These are phyloP conservation scores for Gymnocypris eckloni DNA, from an alignment of 2,797 vertebrate genomes.

Conservation along the genomic window DNA sequence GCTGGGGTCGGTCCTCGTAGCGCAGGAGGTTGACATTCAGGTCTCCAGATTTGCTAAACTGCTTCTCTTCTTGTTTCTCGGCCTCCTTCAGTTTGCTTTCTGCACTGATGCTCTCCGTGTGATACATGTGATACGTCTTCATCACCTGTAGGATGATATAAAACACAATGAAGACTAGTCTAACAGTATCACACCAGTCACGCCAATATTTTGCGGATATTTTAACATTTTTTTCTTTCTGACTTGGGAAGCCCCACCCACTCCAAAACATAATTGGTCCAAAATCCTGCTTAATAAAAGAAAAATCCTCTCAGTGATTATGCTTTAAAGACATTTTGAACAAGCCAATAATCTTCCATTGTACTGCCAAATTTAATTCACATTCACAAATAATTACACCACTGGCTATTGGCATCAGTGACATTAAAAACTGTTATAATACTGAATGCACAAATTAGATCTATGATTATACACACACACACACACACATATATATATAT, in stretches of 20 bases:
- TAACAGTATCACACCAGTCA: neutral
- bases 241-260: neutral
- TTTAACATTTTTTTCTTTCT: neutral
- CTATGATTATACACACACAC: neutral
- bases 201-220: neutral
- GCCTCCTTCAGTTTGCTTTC: constrained; percentile 99
- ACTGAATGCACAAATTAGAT: neutral
- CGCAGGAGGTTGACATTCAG: constrained; percentile 93
- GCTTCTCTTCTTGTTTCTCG: constrained; percentile 98
- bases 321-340: neutral
- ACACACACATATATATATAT: too few relatives aligned
- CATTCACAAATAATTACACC: neutral
- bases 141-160: constrained; percentile 86
- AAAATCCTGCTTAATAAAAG: neutral
- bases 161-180: neutral
- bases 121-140: constrained; percentile 99
- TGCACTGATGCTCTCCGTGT: constrained; percentile 95
- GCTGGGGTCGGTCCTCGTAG: constrained; percentile 91
- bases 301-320: neutral
- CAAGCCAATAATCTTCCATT: neutral
- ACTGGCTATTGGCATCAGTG: neutral
- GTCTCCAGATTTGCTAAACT: constrained; percentile 94
- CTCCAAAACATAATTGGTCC: neutral
- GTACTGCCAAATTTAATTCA: neutral
- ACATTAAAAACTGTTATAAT: neutral